These are phyloP conservation scores for Andrena dorsata DNA, from an alignment of 2,888 invertebrate genomes.

Conservation along the genomic window DNA sequence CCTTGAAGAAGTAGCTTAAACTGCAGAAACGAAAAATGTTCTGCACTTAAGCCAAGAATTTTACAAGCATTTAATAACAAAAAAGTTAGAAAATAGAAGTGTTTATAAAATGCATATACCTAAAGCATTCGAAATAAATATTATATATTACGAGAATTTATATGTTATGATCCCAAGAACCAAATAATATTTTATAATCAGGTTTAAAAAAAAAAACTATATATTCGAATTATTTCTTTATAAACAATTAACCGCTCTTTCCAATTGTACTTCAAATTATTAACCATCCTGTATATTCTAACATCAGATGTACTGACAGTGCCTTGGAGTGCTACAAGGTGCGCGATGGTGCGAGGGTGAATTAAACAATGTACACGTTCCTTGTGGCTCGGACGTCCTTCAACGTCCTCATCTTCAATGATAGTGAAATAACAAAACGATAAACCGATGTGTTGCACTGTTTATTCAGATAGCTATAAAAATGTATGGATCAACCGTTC, in stretches of 20 bases:
- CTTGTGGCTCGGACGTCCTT: neutral
- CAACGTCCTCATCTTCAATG: neutral
- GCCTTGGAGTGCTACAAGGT: conserved; percentile 36
- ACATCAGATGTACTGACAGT: neutral
- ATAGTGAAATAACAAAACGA: conserved; percentile 1
- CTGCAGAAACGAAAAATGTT: too few relatives aligned
- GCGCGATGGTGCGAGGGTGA: conserved; percentile 31
- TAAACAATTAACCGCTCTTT: neutral
- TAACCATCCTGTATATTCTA: neutral
- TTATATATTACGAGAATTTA: too few relatives aligned
- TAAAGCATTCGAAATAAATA: too few relatives aligned
- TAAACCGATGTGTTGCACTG: neutral
- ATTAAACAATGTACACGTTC: conserved; percentile 21
- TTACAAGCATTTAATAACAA: too few relatives aligned
- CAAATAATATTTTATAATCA: neutral
- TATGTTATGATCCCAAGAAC: too few relatives aligned
- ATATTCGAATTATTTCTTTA: neutral
- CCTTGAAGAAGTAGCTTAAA: too few relatives aligned
- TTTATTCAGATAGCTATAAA: conserved; percentile 23
- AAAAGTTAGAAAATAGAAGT: too few relatives aligned
- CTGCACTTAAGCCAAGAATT: too few relatives aligned
- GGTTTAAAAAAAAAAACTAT: neutral
- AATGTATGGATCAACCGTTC: neutral
- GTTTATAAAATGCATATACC: too few relatives aligned
- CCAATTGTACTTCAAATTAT: neutral